Base-by-base conservation (phyloP, 2,888 invertebrate species). In the Hydroisotoma schaefferi region DNA sequence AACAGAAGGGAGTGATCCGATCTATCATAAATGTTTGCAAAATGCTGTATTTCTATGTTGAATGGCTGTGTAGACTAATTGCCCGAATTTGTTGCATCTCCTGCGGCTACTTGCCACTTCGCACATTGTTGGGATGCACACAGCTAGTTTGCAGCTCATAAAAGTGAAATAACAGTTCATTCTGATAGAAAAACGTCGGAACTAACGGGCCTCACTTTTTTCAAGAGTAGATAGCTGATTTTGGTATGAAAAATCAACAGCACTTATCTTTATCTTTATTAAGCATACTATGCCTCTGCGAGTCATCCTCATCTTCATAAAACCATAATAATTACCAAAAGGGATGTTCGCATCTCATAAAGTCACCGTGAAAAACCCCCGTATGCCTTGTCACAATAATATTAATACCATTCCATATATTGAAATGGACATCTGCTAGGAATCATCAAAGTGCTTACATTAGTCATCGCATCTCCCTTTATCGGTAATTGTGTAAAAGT, bases 401-500 rank as follows among this genome's bases (percentile, higher is more conserved):
- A n/a, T n/a, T n/a, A n/a, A n/a, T n/a, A n/a, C n/a, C n/a, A n/a
- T n/a, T n/a, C n/a, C n/a, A n/a, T n/a, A 40, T 18, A 18, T 40
- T 5, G 40, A 40, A 40, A 5, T 40, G 40, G n/a, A 40, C 40
- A 40, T 40, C 40, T 40, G 40, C n/a, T 20, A 5, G 5, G 15
- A 5, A 40, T 40, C 20, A 20, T 40, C 40, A 40, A 40, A 40
- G 40, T 40, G 40, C 8, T 15, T 40, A 15, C 40, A 40, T 40
- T 40, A 18, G 20, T 40, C 40, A 40, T n/a, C n/a, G n/a, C n/a
- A n/a, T 40, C 40, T 40, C n/a, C 40, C 15, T 40, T 40, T 40
- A 40, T 40, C 40, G n/a, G n/a, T n/a, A 40, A 40, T 40, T 40
- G 5, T 40, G 40, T 40, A 40, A 40, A 40, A 40, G 40, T 40